Evolutionary conservation across 2,888 invertebrate species (phyloP), one percentile per base, ranked within the genome.

Genomic region (Aleiodes testaceus): DNA sequence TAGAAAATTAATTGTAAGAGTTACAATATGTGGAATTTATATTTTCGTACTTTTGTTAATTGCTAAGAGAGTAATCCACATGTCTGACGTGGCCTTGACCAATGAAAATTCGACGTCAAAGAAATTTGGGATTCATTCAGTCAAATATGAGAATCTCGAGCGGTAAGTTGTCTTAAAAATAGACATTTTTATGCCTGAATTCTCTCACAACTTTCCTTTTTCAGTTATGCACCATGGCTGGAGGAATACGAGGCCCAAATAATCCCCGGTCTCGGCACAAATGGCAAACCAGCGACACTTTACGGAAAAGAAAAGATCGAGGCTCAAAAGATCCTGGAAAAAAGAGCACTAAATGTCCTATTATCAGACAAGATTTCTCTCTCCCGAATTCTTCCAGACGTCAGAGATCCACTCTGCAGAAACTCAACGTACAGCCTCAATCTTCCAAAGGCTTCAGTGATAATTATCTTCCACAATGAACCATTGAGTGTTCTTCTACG

Each of bases 401-500:
- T 89, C 86, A 90, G 82, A 81, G 92, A 89, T 79, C 84, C 86
- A 72, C 84, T 87, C 89, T 93, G 93, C 83, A 88, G 88, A 79
- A 85, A 87, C 53, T 85, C 92, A 49, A 84, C 82, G 1, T 95
- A 93, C 84, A 91, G 93, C 80, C 91, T 92, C 3, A 90, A 91
- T 69, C 88, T 98, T 45, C 82, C 83, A 1, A 91, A 91, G 0
- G 92, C 94, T 1, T 94, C 94, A 73, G 92, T 96, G n/a, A 90
- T 96, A 73, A 90, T 96, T 47, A 95, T 97, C 75, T 97, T 96
- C 89, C 95, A 93, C 85, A 96, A 97, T 86, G 97, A 97, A 87
- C 95, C 96, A 0, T 96, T 94, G 89, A 95, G 95, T 59, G 92
- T 95, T 47, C 89, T 97, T 50, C 82, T 96, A 47, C 88, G 97